Conservation (phyloP, 2,888 invertebrate genomes). For the Ochropacha duplaris region DNA sequence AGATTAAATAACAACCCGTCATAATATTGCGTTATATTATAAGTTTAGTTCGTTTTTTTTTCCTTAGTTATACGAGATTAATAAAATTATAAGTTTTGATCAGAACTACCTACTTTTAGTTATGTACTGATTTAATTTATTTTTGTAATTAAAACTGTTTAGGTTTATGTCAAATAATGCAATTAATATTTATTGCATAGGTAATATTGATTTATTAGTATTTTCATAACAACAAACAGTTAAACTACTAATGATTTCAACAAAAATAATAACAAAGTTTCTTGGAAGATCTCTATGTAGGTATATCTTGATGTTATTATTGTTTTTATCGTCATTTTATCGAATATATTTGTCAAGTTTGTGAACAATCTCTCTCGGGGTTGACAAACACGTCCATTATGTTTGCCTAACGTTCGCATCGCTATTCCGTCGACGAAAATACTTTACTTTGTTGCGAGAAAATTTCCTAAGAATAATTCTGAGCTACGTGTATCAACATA, state of each 20-base stretch:
- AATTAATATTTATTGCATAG: too few relatives aligned
- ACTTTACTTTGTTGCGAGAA: constrained; percentile 51
- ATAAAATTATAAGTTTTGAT: too few relatives aligned
- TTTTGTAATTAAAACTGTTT: too few relatives aligned
- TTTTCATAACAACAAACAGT: too few relatives aligned
- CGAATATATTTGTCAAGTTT: constrained; percentile 46
- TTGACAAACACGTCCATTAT: constrained; percentile 62
- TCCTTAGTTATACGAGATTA: too few relatives aligned
- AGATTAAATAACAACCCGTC: not conserved
- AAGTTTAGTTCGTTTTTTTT: not conserved
- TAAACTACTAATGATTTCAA: not conserved
- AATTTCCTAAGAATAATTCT: constrained; percentile 11
- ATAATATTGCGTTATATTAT: not conserved
- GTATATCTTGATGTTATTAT: constrained; percentile 13
- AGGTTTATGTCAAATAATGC: too few relatives aligned
- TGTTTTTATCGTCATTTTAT: constrained; percentile 43
- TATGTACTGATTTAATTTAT: too few relatives aligned
- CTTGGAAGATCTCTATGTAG: constrained; percentile 14
- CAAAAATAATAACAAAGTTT: not conserved
- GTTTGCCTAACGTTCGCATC: constrained; percentile 35
- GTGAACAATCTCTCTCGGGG: constrained; percentile 47
- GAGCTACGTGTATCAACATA: not conserved
- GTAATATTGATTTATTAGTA: too few relatives aligned
- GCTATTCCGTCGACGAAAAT: constrained; percentile 42
- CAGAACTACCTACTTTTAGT: too few relatives aligned